Evolutionary conservation across 2,113 vertebrate genomes (phyloP), one percentile per base, ranked within the genome.

Genomic region (Aphelocoma coerulescens): DNA sequence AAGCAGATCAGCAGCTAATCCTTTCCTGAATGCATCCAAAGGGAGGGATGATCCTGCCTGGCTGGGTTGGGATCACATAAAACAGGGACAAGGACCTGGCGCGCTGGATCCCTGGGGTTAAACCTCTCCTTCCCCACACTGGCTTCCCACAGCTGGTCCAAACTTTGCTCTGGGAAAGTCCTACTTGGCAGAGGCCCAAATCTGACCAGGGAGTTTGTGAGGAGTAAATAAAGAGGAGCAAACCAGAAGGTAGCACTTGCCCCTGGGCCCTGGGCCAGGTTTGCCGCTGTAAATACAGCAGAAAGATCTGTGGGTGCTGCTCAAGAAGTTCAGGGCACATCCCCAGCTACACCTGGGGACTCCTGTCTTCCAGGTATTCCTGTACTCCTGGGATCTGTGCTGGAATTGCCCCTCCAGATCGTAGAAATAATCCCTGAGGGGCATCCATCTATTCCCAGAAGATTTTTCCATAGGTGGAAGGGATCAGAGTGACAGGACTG

Each of bases 321-420:
- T 65, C 48, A 21, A 4, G 14, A 11, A 39, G 54, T 1, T 67
- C 52, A 79, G 44, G 14, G 14, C 39, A 48, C 63, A 26, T 23
- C 23, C n/a, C 41, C 49, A 61, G 59, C 35, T 24, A 9, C 13
- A 67, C n/a, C n/a, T 63, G 37, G 26, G 5, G 6, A 20, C 49
- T 63, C 84, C 66, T 51, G 20, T 19, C 18, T 52, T 33, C 35
- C 22, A 68, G 44, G 6, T 44, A 2, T 44, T 65, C 18, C 6
- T 59, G 20, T 30, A 6, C 2, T 61, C 46, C 49, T 35, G n/a
- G 44, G 21, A 16, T 76, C 32, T 74, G 13, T 14, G 24, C 23
- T 73, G 39, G 51, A 77, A 6, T 4, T 2, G 1, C 7, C 13
- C 10, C 0, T 0, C 17, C 33, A 37, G 8, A 6, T 37, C 19